Conservation (phyloP, 2,888 invertebrate genomes). For the Drosophila percnosoma region DNA sequence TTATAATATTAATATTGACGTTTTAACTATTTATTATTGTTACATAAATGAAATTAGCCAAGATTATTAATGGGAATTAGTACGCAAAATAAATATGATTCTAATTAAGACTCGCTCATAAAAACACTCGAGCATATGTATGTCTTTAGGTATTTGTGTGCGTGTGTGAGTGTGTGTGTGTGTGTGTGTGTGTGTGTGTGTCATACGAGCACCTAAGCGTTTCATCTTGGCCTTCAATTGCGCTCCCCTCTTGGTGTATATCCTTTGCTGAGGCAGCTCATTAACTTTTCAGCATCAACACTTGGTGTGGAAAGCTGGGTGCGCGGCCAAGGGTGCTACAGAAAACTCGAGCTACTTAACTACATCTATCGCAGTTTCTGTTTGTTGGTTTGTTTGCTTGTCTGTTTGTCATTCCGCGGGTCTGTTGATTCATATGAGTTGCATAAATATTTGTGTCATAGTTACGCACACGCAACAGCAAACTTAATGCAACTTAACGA, state of each 20-base stretch:
- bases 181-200: background rate
- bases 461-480: slow-evolving; percentile 30
- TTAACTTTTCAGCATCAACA: slow-evolving; percentile 69
- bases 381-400: slow-evolving; percentile 31
- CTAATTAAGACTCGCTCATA: background rate
- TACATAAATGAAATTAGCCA: background rate
- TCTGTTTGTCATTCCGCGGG: slow-evolving; percentile 35
- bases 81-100: background rate
- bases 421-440: slow-evolving; percentile 60
- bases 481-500: slow-evolving; percentile 7
- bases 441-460: slow-evolving; percentile 66
- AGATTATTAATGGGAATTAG: background rate
- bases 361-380: slow-evolving; percentile 60
- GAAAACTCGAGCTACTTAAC: slow-evolving; percentile 77
- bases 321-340: slow-evolving; percentile 55
- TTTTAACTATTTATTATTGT: background rate
- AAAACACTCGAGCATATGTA: too few species aligned
- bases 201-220: background rate
- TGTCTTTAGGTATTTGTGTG: background rate
- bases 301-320: slow-evolving; percentile 45
- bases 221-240: slow-evolving; percentile 40
- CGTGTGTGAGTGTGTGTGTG: background rate
- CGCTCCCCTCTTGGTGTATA: slow-evolving; percentile 1
- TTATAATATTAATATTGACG: background rate
- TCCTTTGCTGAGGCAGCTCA: slow-evolving; percentile 53